These are phyloP conservation scores for Oedothorax gibbosus DNA, from an alignment of 1,140 invertebrate species.

Conservation along the genomic window DNA sequence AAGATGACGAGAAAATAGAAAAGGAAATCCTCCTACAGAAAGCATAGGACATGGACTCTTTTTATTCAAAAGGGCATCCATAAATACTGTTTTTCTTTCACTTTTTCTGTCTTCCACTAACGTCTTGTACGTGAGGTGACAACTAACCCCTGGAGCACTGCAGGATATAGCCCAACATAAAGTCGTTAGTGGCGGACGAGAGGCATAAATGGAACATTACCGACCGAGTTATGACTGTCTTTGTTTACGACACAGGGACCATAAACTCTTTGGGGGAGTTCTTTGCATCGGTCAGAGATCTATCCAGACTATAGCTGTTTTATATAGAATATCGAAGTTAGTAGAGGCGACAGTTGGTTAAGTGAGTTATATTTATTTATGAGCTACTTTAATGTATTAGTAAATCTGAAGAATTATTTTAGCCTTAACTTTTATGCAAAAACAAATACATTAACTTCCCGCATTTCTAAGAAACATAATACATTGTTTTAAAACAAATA, in stretches of 20 bases:
- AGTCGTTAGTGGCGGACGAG: slow-evolving; percentile 30
- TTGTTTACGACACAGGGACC: slow-evolving; percentile 35
- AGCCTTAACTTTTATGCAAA: no score
- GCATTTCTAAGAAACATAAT: no score
- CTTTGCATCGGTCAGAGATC: background rate
- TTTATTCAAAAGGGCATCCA: no score
- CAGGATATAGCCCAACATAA: slow-evolving; percentile 36
- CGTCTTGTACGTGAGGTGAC: slow-evolving; percentile 43
- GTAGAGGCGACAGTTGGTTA: no score
- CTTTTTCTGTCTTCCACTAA: slow-evolving; percentile 14
- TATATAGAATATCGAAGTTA: background rate
- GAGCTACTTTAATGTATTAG: no score
- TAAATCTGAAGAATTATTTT: no score
- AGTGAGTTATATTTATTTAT: no score
- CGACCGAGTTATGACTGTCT: slow-evolving; percentile 41
- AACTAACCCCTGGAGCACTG: slow-evolving; percentile 24
- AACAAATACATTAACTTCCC: no score
- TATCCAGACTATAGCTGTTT: background rate
- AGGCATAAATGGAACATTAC: slow-evolving; percentile 38
- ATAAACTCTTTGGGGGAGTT: slow-evolving; percentile 23
- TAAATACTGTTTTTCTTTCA: slow-evolving; percentile 21
- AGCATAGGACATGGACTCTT: no score
- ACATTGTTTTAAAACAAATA: no score
- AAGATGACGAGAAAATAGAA: no score
- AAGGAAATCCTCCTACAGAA: no score